Evolutionary conservation across 2,113 vertebrate species (phyloP).

Genomic region (Antidorcas marsupialis): DNA sequence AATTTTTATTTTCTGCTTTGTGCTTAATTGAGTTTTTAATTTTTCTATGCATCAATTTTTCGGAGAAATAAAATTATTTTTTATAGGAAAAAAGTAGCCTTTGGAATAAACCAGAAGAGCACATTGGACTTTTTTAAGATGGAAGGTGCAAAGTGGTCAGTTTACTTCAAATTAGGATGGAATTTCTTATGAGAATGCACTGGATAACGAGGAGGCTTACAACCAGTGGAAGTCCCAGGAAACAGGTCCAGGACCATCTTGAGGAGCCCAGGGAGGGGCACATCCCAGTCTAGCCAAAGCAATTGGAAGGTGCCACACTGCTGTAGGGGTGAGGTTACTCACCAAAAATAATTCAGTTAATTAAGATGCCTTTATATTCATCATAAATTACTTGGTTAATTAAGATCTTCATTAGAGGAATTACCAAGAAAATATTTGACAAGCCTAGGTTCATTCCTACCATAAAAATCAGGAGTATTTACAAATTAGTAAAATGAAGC

Average conservation of each 20-base stretch:
- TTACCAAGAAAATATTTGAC: not conserved
- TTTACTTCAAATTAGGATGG: not conserved
- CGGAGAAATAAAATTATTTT: not conserved
- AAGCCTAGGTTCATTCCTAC: not conserved
- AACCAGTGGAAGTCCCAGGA: not conserved
- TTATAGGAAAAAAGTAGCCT: not conserved
- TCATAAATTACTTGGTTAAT: not conserved
- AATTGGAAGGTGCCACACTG: not conserved
- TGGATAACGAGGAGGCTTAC: not conserved
- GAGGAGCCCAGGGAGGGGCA: not conserved
- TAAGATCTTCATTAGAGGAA: not conserved
- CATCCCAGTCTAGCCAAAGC: not conserved
- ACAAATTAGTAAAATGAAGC: not conserved
- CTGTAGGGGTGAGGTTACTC: not conserved
- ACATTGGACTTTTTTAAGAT: not conserved
- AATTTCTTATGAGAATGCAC: not conserved
- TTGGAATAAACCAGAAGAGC: not conserved
- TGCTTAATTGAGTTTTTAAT: not conserved
- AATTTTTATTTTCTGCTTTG: conserved; percentile 2
- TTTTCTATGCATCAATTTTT: not conserved
- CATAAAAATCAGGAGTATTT: not conserved
- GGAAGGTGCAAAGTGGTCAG: not conserved
- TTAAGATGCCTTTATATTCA: not conserved
- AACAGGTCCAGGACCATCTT: not conserved
- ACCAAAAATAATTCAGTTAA: not conserved